Conservation (phyloP, 1,140 invertebrate species). For the Samia ricini region DNA sequence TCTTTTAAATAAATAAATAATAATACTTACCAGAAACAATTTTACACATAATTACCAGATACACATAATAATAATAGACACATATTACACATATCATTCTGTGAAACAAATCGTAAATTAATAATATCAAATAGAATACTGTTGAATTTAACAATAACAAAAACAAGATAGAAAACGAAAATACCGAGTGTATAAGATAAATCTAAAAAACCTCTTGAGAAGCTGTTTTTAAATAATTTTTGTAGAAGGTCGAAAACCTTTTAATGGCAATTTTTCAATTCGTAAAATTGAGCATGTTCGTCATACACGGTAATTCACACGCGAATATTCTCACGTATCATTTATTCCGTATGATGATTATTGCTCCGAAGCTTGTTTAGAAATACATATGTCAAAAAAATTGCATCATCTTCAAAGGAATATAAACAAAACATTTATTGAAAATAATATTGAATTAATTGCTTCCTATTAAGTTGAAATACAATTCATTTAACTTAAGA, state of each 20-base stretch:
- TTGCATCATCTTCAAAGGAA: no score
- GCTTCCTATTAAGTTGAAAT: no score
- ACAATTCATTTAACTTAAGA: no score
- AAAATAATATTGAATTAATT: no score
- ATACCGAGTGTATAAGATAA: neutral
- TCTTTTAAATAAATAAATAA: no score
- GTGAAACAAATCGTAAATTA: no score
- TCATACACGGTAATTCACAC: slow-evolving; percentile 30
- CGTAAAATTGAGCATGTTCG: slow-evolving; percentile 32
- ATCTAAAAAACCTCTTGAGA: neutral
- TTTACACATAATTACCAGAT: no score
- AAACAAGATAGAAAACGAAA: neutral
- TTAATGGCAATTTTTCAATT: slow-evolving; percentile 34
- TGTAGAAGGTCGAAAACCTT: slow-evolving; percentile 35
- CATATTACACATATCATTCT: no score
- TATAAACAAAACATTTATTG: no score
- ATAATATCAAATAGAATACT: no score
- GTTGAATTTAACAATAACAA: neutral
- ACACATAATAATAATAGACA: no score
- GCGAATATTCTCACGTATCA: slow-evolving; percentile 30
- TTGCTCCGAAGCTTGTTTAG: neutral
- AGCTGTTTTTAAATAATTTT: neutral
- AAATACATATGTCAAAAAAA: neutral
- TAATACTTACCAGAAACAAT: no score
- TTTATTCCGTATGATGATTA: neutral